Percentiles rank a stretch among this genome's conserved stretches.
These are phyloP conservation scores for Drosophila kambysellisi DNA, from an alignment of 2,888 invertebrate genomes.

Conservation along the genomic window DNA sequence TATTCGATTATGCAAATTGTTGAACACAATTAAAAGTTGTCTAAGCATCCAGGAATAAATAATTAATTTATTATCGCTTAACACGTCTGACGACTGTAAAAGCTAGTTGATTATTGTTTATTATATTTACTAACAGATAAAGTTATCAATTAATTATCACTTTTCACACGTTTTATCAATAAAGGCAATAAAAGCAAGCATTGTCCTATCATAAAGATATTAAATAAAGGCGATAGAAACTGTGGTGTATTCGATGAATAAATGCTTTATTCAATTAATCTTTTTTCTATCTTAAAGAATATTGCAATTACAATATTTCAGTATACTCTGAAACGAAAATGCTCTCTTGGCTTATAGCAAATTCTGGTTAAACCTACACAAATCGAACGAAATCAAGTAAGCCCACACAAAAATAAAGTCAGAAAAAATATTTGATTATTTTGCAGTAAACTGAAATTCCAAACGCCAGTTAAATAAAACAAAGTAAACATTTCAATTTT, in stretches of 20 bases:
- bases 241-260: not conserved
- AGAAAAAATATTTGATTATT: not conserved
- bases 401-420: no score
- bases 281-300: not conserved
- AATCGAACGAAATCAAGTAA: not conserved
- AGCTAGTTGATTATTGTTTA: not conserved
- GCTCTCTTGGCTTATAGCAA: not conserved
- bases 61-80: not conserved
- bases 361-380: not conserved
- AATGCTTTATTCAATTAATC: not conserved
- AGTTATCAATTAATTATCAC: not conserved
- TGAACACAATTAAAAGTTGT: not conserved
- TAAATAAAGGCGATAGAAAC: not conserved
- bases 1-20: not conserved
- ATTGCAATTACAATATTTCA: not conserved
- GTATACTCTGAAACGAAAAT: not conserved
- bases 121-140: not conserved
- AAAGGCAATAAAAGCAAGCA: not conserved
- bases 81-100: not conserved
- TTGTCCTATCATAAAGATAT: not conserved
- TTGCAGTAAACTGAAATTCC: not conserved
- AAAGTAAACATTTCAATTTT: conserved; percentile 4
- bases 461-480: not conserved
- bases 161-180: not conserved
- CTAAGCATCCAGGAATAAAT: not conserved